Conservation (phyloP, 2,113 vertebrate genomes). For the Sebastes schlegelii region DNA sequence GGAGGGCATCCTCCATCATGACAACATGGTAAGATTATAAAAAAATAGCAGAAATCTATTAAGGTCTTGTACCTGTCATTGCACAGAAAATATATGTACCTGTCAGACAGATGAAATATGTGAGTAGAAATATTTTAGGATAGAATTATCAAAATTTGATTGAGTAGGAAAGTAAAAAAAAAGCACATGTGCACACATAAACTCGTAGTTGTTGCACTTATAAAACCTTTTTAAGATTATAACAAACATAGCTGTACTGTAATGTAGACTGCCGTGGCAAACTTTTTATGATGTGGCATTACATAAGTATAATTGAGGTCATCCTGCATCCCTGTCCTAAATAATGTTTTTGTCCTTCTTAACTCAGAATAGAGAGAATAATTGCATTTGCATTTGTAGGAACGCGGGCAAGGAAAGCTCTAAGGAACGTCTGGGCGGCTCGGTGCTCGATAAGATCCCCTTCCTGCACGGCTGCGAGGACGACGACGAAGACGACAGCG, state of each 20-base stretch:
- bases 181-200: background rate
- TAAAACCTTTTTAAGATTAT: background rate
- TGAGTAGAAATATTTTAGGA: background rate
- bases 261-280: background rate
- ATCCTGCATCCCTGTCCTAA: background rate
- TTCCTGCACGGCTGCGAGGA: conserved; percentile 90
- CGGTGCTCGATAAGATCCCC: conserved; percentile 89
- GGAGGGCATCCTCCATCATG: conserved; percentile 20
- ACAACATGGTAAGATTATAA: background rate
- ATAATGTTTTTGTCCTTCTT: background rate
- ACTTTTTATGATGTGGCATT: background rate
- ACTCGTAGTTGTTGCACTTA: background rate
- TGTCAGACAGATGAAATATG: background rate
- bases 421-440: conserved; percentile 81
- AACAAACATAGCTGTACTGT: background rate
- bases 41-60: background rate
- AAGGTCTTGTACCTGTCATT: background rate
- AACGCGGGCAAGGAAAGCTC: conserved; percentile 89
- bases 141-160: background rate
- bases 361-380: conserved; percentile 1
- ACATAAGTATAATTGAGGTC: background rate
- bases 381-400: conserved; percentile 71
- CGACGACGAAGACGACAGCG: conserved; percentile 92
- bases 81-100: background rate
- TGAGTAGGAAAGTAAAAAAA: background rate